A percentile compares a stretch with the other conserved stretches of the same genome.
Conservation (phyloP, 1,140 invertebrate species). For the Delia radicum region DNA sequence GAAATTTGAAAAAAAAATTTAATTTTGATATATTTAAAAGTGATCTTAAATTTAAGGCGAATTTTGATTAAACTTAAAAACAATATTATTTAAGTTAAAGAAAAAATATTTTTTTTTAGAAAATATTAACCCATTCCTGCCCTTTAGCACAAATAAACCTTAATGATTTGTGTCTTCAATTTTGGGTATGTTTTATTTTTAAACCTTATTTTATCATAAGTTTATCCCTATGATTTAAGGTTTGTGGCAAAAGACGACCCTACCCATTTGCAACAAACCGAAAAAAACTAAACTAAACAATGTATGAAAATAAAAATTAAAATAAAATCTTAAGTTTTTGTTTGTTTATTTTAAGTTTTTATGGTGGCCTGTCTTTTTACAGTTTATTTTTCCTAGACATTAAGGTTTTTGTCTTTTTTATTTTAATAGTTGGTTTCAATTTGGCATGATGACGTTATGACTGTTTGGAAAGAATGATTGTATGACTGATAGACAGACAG, state of each 20-base stretch:
- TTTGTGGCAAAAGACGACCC: neutral
- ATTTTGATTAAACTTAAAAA: too few species aligned
- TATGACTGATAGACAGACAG: neutral
- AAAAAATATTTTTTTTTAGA: too few species aligned
- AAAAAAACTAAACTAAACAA: neutral
- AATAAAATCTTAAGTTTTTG: neutral
- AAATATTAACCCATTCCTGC: too few species aligned
- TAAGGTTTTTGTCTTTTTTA: neutral
- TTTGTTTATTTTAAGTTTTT: neutral
- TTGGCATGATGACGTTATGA: neutral
- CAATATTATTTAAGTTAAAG: too few species aligned
- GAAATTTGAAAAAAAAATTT: too few species aligned
- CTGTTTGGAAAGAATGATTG: neutral
- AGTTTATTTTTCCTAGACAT: neutral
- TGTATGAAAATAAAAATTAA: neutral
- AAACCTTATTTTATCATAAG: too few species aligned
- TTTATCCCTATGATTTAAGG: too few species aligned
- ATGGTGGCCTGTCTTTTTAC: neutral
- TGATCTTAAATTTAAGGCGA: too few species aligned
- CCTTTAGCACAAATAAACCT: too few species aligned
- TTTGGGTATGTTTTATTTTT: too few species aligned
- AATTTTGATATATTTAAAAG: too few species aligned
- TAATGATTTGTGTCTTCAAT: too few species aligned
- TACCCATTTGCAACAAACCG: neutral
- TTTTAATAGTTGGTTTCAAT: neutral